Evolutionary conservation across 2,888 invertebrate genomes (phyloP).

Genomic region (Apodemia zela): DNA sequence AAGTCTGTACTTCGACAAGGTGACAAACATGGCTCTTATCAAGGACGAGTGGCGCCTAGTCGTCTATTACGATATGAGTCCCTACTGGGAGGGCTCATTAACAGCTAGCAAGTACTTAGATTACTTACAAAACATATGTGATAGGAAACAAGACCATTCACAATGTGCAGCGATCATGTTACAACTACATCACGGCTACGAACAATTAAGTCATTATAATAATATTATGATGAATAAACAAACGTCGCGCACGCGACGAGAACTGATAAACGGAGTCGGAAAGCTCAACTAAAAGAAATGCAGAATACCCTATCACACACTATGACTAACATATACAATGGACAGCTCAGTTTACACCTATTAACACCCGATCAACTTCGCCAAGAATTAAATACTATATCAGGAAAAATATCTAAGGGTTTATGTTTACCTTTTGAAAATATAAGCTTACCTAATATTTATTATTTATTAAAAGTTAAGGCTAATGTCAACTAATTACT

Average conservation of each 20-base stretch:
- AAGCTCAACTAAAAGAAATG: slow-evolving; percentile 18
- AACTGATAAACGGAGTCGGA: slow-evolving; percentile 29
- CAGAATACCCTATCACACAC: slow-evolving; percentile 18
- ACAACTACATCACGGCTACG: slow-evolving; percentile 16
- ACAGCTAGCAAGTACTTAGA: slow-evolving; percentile 20
- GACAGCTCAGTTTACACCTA: slow-evolving; percentile 10
- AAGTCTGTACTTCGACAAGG: slow-evolving; percentile 20
- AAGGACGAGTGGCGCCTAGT: slow-evolving; percentile 21
- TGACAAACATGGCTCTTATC: slow-evolving; percentile 21
- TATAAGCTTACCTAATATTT: slow-evolving; percentile 19
- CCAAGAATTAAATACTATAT: slow-evolving; percentile 17
- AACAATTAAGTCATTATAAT: slow-evolving; percentile 25
- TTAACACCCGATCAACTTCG: slow-evolving; percentile 20
- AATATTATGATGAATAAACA: slow-evolving; percentile 23
- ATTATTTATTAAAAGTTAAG: slow-evolving; percentile 17
- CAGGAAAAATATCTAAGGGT: slow-evolving; percentile 18
- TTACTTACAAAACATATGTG: slow-evolving; percentile 24
- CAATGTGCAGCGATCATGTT: slow-evolving; percentile 17
- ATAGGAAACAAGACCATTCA: slow-evolving; percentile 15
- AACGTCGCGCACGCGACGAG: slow-evolving; percentile 16
- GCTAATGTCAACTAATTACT: slow-evolving; percentile 14
- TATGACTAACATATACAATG: slow-evolving; percentile 22
- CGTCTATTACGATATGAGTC: slow-evolving; percentile 22
- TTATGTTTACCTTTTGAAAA: slow-evolving; percentile 17
- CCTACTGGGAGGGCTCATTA: slow-evolving; percentile 22